Evolutionary conservation across 2,888 invertebrate species (phyloP).

Genomic region (Brassicogethes aeneus): DNA sequence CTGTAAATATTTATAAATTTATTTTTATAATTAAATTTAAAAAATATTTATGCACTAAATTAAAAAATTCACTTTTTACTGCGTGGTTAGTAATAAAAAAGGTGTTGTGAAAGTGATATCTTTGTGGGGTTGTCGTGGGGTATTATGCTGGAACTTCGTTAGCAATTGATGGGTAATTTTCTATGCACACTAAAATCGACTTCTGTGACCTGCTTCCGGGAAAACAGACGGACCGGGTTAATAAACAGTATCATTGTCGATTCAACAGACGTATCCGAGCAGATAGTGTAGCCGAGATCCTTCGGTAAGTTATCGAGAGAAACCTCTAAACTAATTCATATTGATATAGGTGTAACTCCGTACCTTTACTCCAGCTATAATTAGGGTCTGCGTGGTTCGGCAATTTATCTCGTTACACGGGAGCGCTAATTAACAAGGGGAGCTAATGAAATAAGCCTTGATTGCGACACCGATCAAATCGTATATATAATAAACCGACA

Average conservation of each 20-base stretch:
- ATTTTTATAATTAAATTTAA: too few relatives aligned
- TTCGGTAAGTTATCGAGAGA: conserved; percentile 15
- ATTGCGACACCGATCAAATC: conserved; percentile 38
- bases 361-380: conserved; percentile 28
- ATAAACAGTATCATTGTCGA: conserved; percentile 5
- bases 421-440: conserved; percentile 38
- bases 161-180: too few relatives aligned
- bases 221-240: neutral
- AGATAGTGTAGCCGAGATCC: conserved; percentile 7
- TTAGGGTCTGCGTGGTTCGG: conserved; percentile 35
- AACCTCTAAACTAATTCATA: conserved; percentile 25
- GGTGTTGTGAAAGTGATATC: too few relatives aligned
- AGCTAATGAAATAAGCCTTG: conserved; percentile 40
- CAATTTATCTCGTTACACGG: conserved; percentile 37
- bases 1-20: too few relatives aligned
- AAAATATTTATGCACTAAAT: too few relatives aligned
- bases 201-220: neutral
- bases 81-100: too few relatives aligned
- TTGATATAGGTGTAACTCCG: conserved; percentile 29
- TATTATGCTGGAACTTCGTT: too few relatives aligned
- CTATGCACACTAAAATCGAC: too few relatives aligned
- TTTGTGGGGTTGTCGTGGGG: too few relatives aligned
- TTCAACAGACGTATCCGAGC: conserved; percentile 8
- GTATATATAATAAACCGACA: conserved; percentile 21
- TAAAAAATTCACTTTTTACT: too few relatives aligned